Percentiles rank a stretch among this genome's conserved stretches.
Conservation (phyloP, 2,797 vertebrate genomes). For the Moxostoma hubbsi region DNA sequence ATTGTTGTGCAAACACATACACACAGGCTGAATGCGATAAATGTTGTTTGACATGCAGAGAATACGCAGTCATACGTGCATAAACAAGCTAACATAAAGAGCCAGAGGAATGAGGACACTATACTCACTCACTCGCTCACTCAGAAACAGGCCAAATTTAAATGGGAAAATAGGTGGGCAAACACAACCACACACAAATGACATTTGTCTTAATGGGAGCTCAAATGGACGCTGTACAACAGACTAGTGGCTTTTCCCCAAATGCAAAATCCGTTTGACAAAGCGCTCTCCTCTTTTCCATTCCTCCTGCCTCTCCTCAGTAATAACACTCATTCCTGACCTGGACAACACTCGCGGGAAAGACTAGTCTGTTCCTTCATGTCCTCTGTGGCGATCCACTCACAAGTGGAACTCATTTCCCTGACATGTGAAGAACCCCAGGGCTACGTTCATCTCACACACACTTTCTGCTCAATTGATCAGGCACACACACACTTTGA, state of each 20-base stretch:
- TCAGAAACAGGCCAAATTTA: not conserved
- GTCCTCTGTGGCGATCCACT: constrained; percentile 12
- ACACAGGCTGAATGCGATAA: too few relatives aligned
- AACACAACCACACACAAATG: constrained; percentile 13
- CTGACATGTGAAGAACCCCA: constrained; percentile 16
- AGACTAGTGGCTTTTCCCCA: not conserved
- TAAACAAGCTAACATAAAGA: constrained; percentile 25
- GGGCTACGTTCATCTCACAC: not conserved
- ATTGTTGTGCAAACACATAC: not conserved
- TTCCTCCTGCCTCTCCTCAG: not conserved
- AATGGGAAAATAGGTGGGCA: not conserved
- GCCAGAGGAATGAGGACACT: constrained; percentile 7
- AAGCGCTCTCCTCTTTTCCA: constrained; percentile 14
- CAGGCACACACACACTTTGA: constrained; percentile 22
- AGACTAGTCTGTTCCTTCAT: constrained; percentile 28
- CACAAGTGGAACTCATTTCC: constrained; percentile 22
- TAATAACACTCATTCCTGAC: constrained; percentile 18
- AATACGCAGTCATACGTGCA: constrained; percentile 29
- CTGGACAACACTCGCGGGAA: constrained; percentile 1
- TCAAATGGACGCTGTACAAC: constrained; percentile 21
- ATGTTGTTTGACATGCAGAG: constrained; percentile 6
- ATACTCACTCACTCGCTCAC: not conserved
- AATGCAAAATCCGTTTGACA: not conserved
- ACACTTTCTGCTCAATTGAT: not conserved
- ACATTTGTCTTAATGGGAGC: not conserved